A percentile compares a stretch with the other conserved stretches of the same genome.
phyloP scores from a whole-genome alignment of 2,888 invertebrate genomes.

The Rhagonycha lutea region DNA sequence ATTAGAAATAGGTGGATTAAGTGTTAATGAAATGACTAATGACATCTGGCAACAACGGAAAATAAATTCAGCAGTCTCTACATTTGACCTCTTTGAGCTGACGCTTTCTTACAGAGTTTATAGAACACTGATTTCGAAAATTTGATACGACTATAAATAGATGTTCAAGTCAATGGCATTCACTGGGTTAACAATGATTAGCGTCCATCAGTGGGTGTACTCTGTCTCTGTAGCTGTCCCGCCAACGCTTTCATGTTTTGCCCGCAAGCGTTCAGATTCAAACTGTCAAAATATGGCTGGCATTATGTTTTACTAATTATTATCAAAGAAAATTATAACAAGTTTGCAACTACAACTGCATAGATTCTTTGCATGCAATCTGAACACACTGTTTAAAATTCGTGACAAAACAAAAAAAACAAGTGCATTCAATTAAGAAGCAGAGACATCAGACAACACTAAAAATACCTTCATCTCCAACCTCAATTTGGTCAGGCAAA shows the following conservation, averaged over 20 bases:
- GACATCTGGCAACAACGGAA: no score
- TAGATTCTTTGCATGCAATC: not conserved
- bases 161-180: not conserved
- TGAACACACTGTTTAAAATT: not conserved
- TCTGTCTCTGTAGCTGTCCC: not conserved
- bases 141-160: not conserved
- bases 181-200: not conserved
- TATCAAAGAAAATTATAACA: not conserved
- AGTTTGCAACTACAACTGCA: not conserved
- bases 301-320: not conserved
- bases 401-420: not conserved
- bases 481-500: slow-evolving; percentile 68
- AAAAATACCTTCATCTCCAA: slow-evolving; percentile 73
- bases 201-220: not conserved
- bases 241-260: not conserved
- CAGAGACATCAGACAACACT: not conserved
- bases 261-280: no score
- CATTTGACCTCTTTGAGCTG: no score
- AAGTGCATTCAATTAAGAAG: not conserved
- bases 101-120: not conserved
- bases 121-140: not conserved
- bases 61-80: no score
- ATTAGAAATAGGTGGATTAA: not conserved
- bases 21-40: no score
- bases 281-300: not conserved